Conservation (phyloP, 2,888 invertebrate species). For the Tenthredo amoena region DNA sequence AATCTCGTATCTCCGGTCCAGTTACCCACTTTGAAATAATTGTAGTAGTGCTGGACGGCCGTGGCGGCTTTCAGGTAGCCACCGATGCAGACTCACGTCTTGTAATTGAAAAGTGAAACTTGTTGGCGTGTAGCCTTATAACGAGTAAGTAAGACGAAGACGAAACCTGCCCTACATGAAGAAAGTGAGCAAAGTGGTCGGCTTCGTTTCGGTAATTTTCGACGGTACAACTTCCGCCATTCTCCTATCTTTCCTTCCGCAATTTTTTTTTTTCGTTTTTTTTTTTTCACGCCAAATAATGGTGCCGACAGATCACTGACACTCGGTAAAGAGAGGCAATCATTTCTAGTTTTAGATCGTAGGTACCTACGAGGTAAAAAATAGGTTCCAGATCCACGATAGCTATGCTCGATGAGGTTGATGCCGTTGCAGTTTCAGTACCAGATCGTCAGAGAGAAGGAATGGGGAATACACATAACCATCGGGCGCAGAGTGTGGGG, state of each 20-base stretch:
- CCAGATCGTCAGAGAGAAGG: background rate
- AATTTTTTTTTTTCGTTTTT: background rate
- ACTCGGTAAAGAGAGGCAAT: background rate
- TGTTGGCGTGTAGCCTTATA: background rate
- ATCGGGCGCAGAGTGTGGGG: background rate
- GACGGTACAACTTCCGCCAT: background rate
- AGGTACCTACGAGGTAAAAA: background rate
- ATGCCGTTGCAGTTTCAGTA: background rate
- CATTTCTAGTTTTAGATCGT: background rate
- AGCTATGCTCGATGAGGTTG: slow-evolving; percentile 4
- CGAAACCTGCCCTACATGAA: slow-evolving; percentile 21
- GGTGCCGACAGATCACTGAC: background rate
- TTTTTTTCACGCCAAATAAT: background rate
- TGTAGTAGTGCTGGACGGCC: background rate
- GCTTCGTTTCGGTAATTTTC: background rate
- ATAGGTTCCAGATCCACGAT: background rate
- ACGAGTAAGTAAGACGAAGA: slow-evolving; percentile 22
- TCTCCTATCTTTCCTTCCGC: background rate
- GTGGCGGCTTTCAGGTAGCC: background rate
- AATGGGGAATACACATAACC: background rate
- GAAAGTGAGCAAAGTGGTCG: slow-evolving; percentile 7
- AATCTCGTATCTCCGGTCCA: slow-evolving; percentile 42
- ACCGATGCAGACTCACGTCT: slow-evolving; percentile 43
- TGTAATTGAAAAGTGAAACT: slow-evolving; percentile 52
- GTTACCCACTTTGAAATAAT: slow-evolving; percentile 49